Percentiles rank a stretch among this genome's conserved stretches.
These are phyloP conservation scores for Tenrec ecaudatus DNA, from an alignment of 2,113 vertebrate genomes.

Conservation along the genomic window DNA sequence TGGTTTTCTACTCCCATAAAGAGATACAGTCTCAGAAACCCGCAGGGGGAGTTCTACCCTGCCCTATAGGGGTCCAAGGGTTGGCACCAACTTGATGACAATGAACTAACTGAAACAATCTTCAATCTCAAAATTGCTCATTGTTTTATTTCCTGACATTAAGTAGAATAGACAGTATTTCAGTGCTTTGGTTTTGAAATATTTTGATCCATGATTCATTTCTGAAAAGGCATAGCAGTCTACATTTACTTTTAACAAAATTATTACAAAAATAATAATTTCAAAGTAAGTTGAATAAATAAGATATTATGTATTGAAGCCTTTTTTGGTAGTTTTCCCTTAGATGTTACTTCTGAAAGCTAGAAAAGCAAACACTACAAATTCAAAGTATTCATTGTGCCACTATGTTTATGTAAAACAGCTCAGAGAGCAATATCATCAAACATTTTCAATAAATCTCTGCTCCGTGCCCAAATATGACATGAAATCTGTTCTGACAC, in stretches of 20 bases:
- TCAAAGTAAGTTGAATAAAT: constrained; percentile 20
- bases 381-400: constrained; percentile 22
- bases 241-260: not conserved
- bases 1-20: too few species aligned
- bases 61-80: too few species aligned
- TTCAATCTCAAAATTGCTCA: not conserved
- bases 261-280: constrained; percentile 55
- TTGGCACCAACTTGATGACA: too few species aligned
- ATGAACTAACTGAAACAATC: too few species aligned
- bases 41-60: too few species aligned
- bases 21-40: too few species aligned
- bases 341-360: not conserved
- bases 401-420: constrained; percentile 52
- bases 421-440: not conserved
- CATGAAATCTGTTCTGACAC: constrained; percentile 77
- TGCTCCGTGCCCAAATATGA: constrained; percentile 60
- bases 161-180: not conserved
- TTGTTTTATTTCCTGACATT: not conserved
- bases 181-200: not conserved
- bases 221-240: constrained; percentile 14
- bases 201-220: constrained; percentile 51
- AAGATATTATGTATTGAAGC: not conserved
- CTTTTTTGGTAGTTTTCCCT: constrained; percentile 37
- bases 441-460: constrained; percentile 74
- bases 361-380: not conserved